Evolutionary conservation across 2,888 invertebrate genomes (phyloP), one percentile per base, ranked within the genome.

Genomic region (Rhingia rostrata): DNA sequence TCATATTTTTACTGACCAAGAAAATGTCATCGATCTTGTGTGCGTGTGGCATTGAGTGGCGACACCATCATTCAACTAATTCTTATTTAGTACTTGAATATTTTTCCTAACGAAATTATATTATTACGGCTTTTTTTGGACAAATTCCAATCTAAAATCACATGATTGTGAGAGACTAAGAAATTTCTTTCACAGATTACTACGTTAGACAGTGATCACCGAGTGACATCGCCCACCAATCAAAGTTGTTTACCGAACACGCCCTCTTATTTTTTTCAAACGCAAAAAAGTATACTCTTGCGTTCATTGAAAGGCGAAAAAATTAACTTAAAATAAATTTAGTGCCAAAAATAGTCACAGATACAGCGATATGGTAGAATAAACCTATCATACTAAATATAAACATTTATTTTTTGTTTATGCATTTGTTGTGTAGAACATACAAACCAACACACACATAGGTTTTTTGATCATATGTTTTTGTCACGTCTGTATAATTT

Each of bases 311-410:
- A 39, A 51, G 4, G 35, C n/a, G 10, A 56, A 43, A 6, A 53
- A 43, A 54, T 54, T 47, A 41, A 56, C 49, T 47, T 4, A 49
- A 74, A 67, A 73, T 74, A 53, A 14, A 61, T 54, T 41, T 74
- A 7, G n/a, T 32, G 7, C 74, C 35, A 61, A 74, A 80, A 80
- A 74, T 80, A 80, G 54, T 61, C 60, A 61, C 74, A 80, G 66
- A 74, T 53, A 74, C 73, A 66, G 32, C 32, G 10, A 45, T 53
- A 63, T 37, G 47, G 4, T n/a, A 35, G 5, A 32, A 43, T 22
- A 37, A 1, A 49, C 49, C 5, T 39, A 32, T 49, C 39, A 9
- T 35, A 10, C 43, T 33, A 43, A 14, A 22, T 67, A 9, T 61
- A 14, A 58, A 33, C 39, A 54, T 43, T 51, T 32, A 51, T 45